Base-by-base conservation (phyloP, 2,888 invertebrate genomes). In the Loripinus fragilis region DNA sequence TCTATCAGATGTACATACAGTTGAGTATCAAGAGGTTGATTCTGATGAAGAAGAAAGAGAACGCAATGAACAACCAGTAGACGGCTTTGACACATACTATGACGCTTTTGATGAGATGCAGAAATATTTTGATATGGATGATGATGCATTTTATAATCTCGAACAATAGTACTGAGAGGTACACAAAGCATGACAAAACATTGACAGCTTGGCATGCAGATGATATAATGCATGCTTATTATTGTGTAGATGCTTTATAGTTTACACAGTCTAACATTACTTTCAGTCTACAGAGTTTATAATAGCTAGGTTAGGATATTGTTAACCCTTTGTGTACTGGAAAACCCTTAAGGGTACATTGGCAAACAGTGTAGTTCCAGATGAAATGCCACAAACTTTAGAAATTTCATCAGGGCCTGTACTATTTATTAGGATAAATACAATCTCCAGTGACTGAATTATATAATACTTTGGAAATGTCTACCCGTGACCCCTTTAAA, bases 61-160 rank as follows among this genome's bases (percentile, higher is more conserved):
- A 67, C 67, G 76, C 71, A 60, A 76, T 48, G 78, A 74, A 73
- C 64, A 74, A 71, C 33, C 72, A 86, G 35, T 78, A 73, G 25
- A 81, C 77, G 69, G 80, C 83, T 25, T 65, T 65, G 38, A 64
- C 48, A 15, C 65, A 41, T 20, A 50, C 30, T 23, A 41, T 50
- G 60, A 60, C 28, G 55, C 23, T 33, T 60, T 60, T 60, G 60
- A 60, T 28, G 23, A 23, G 12, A 30, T 60, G 30, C 60, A 60
- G 23, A 30, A 20, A 33, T 60, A 60, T 33, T 60, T 60, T 10
- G 60, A 60, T 20, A 70, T 78, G 69, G 50, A 45, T 35, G 74
- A 74, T 33, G 78, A 78, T 33, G 65, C 41, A 8, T 78, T 78
- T 30, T 71, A 71, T 42, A 23, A 60, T 60, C 8, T 28, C 7